phyloP scores from a whole-genome alignment of 2,888 invertebrate genomes.

The Lepas anatifera region DNA sequence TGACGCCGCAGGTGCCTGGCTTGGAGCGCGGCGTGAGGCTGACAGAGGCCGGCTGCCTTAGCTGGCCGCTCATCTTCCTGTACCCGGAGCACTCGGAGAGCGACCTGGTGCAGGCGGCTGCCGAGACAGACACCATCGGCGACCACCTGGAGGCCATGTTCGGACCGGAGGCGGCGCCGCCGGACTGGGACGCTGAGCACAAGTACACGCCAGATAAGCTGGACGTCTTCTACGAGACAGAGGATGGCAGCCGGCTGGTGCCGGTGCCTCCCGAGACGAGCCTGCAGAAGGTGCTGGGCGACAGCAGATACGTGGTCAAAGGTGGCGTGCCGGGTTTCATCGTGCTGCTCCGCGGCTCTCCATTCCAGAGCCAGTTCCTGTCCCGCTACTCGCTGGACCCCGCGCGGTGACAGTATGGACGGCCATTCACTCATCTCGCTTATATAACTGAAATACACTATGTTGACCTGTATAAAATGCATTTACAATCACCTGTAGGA shows the following conservation, averaged over 20 bases:
- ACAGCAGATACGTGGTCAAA: slow-evolving; percentile 44
- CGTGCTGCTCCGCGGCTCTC: slow-evolving; percentile 33
- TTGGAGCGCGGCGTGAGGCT: slow-evolving; percentile 45
- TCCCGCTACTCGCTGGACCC: not conserved
- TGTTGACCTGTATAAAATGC: too few species aligned
- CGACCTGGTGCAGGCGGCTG: slow-evolving; percentile 70
- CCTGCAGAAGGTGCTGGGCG: not conserved
- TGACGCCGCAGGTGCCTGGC: not conserved
- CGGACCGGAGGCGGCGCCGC: slow-evolving; percentile 38
- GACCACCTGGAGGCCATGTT: slow-evolving; percentile 53
- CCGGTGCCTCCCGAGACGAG: not conserved
- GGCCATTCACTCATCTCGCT: too few species aligned
- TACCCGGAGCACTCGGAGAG: slow-evolving; percentile 79
- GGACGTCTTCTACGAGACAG: slow-evolving; percentile 61
- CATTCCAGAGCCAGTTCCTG: not conserved
- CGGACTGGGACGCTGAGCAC: slow-evolving; percentile 54
- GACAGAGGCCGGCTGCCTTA: slow-evolving; percentile 36
- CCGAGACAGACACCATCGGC: slow-evolving; percentile 50
- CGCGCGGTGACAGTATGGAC: not conserved
- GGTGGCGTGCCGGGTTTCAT: slow-evolving; percentile 54
- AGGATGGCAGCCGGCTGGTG: slow-evolving; percentile 45
- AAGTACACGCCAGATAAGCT: slow-evolving; percentile 47
- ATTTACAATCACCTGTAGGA: too few species aligned
- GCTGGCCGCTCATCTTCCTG: slow-evolving; percentile 80
- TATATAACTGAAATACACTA: too few species aligned